phyloP scores from a whole-genome alignment of 1,140 invertebrate species.

The Zophobas atratus region DNA sequence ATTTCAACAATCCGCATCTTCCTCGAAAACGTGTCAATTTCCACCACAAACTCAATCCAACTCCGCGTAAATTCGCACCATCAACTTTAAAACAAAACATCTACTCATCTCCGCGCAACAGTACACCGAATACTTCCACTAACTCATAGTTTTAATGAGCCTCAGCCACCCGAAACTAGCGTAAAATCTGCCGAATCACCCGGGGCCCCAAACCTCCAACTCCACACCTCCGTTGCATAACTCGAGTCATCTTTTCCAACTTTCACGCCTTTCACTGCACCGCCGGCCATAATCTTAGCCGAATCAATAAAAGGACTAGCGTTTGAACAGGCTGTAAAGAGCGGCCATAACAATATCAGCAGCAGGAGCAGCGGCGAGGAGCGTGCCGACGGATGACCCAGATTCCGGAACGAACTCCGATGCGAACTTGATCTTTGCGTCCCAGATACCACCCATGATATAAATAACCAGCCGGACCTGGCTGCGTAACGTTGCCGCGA shows the following conservation, averaged over 20 bases:
- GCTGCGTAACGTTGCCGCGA: not conserved
- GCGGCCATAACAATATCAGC: conserved; percentile 27
- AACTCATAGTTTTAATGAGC: no score
- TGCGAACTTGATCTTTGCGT: conserved; percentile 48
- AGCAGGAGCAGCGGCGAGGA: conserved; percentile 4
- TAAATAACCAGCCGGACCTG: conserved; percentile 36
- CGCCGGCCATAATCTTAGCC: not conserved
- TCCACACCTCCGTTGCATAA: no score
- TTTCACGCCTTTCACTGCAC: conserved; percentile 24
- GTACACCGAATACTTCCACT: no score
- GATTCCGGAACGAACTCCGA: conserved; percentile 43
- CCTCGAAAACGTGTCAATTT: no score
- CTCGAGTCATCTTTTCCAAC: not conserved
- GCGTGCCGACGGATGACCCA: conserved; percentile 38
- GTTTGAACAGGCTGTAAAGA: conserved; percentile 8
- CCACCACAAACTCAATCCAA: no score
- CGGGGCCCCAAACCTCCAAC: no score
- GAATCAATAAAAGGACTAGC: conserved; percentile 34
- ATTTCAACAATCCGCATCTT: no score
- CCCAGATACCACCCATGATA: conserved; percentile 39
- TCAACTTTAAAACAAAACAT: no score
- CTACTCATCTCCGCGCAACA: no score
- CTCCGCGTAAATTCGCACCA: no score
- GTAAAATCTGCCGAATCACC: no score
- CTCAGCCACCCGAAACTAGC: no score